Conservation (phyloP, 2,113 vertebrate genomes). For the Syngnathus scovelli region DNA sequence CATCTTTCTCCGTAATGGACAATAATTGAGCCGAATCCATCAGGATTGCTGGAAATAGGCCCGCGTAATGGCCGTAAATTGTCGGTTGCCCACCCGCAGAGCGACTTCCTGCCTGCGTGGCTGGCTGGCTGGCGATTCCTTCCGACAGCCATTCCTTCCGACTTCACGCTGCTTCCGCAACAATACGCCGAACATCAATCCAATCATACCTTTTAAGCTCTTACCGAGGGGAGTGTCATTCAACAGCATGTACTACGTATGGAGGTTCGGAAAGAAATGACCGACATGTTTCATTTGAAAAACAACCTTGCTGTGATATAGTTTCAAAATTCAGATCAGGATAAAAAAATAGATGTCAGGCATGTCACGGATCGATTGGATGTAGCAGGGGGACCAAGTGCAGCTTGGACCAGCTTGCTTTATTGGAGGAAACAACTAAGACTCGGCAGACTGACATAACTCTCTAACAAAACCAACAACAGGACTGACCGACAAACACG, state of each 20-base stretch:
- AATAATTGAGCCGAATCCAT: constrained; percentile 90
- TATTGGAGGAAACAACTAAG: too few species aligned
- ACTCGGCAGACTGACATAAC: too few species aligned
- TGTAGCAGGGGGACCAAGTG: too few species aligned
- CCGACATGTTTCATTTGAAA: not conserved
- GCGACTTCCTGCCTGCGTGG: constrained; percentile 27
- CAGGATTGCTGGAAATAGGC: constrained; percentile 78
- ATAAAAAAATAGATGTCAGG: not conserved
- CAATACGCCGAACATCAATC: constrained; percentile 26
- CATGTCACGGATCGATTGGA: too few species aligned
- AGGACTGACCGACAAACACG: too few species aligned
- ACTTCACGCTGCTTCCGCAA: constrained; percentile 64
- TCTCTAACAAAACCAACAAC: too few species aligned
- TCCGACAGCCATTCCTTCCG: constrained; percentile 45
- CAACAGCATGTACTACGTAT: not conserved
- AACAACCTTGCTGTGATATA: too few species aligned
- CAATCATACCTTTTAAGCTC: constrained; percentile 59
- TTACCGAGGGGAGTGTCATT: not conserved
- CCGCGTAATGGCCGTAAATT: constrained; percentile 82
- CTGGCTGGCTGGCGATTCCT: constrained; percentile 47
- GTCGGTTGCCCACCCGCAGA: constrained; percentile 69
- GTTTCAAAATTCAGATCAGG: not conserved
- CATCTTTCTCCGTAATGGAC: constrained; percentile 88
- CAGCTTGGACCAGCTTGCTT: too few species aligned
- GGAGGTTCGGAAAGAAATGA: not conserved